Base-by-base conservation (phyloP, 2,888 invertebrate species). In the Aleiodes testaceus region DNA sequence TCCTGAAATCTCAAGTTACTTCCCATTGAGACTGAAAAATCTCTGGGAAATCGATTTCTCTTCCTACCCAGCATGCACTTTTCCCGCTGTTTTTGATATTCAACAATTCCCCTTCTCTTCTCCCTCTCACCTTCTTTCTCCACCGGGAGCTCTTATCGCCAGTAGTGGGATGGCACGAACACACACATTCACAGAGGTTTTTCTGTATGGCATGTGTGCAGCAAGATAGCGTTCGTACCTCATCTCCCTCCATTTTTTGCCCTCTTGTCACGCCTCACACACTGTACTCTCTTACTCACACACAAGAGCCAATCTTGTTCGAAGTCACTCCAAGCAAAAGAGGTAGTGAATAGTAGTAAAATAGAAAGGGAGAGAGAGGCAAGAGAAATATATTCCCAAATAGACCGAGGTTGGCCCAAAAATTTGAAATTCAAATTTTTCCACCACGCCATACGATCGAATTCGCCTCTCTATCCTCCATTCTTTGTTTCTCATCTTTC, bases 371-470 rank as follows among this genome's bases (percentile, higher is more conserved):
- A 42, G 16, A 36, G 20, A 52, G 52, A 20, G 44, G 18, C 12
- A 18, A 30, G 65, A 45, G 45, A 45, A 72, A 72, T 72, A 73
- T 69, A 74, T 70, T 74, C 53, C 66, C 69, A 72, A 77, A 77
- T 74, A 77, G 72, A 78, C 76, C 73, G 73, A 77, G 73, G 74
- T 75, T 74, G 65, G 53, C 49, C 55, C 67, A 53, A 75, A 79
- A 79, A 80, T 79, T 80, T 79, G 77, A 79, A 79, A 74, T 79
- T 79, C 69, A 79, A 80, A 79, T 79, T 66, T 70, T 50, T 66
- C 47, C 18, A 52, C 52, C 14, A 65, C 50, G 18, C 22, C 22
- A 30, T 26, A 65, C 47, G 49, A 67, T 66, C 59, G 68, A 66
- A 63, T 68, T 69, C 66, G 52, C 53, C 66, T 42, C 12, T 55